phyloP scores from a whole-genome alignment of 2,797 vertebrate genomes.

The Garrulus glandarius region DNA sequence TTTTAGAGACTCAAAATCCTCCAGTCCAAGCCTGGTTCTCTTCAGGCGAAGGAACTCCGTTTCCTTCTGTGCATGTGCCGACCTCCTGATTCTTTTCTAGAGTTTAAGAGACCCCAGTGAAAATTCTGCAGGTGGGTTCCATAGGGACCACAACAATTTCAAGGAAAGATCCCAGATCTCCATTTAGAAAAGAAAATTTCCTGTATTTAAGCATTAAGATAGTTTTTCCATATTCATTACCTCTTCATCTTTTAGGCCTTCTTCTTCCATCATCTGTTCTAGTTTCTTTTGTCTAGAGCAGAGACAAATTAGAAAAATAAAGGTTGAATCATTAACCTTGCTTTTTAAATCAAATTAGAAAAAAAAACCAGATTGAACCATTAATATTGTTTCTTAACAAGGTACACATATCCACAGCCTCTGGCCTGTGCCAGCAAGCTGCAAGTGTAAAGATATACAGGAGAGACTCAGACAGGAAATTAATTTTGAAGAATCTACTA shows the following conservation, averaged over 20 bases:
- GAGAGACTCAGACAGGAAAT: not conserved
- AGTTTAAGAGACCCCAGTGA: not conserved
- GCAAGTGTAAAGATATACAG: not conserved
- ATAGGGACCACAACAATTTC: not conserved
- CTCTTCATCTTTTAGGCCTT: slow-evolving; percentile 96
- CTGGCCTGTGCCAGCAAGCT: not conserved
- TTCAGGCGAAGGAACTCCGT: slow-evolving; percentile 97
- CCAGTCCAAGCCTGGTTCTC: slow-evolving; percentile 92
- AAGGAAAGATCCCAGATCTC: not conserved
- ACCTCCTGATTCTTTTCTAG: slow-evolving; percentile 90
- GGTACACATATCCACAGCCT: not conserved
- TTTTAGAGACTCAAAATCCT: slow-evolving; percentile 98
- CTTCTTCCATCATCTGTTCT: slow-evolving; percentile 98
- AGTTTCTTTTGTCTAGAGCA: slow-evolving; percentile 91
- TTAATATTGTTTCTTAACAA: not conserved
- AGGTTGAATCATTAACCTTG: not conserved
- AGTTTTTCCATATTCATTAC: slow-evolving; percentile 68
- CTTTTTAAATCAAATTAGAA: not conserved
- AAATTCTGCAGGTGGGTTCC: not conserved
- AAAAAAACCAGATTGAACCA: not conserved
- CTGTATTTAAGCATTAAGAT: not conserved
- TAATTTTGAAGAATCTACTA: not conserved
- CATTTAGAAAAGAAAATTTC: not conserved
- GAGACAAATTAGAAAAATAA: not conserved
- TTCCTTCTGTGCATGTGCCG: slow-evolving; percentile 95